Evolutionary conservation across 2,888 invertebrate genomes (phyloP).

Genomic region (Tetropium fuscum): DNA sequence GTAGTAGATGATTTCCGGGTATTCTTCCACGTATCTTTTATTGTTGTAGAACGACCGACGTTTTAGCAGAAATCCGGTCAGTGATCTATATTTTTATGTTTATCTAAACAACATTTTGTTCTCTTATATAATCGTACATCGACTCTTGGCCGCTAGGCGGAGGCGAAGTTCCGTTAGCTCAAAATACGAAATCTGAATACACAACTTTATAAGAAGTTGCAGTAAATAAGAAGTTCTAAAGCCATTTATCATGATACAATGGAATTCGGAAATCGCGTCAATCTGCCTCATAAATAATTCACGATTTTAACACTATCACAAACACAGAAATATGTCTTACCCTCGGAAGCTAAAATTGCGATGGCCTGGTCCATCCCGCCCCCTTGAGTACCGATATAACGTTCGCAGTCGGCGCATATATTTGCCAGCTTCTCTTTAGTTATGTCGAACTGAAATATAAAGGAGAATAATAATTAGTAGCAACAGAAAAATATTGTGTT

Average conservation of each 20-base stretch:
- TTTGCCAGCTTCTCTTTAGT: conserved; percentile 75
- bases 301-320: conserved; percentile 49
- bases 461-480: no score
- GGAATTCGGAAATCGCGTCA: conserved; percentile 11
- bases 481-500: no score
- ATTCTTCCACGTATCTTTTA: no score
- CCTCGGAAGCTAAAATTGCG: conserved; percentile 88
- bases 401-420: conserved; percentile 90
- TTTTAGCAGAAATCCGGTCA: no score
- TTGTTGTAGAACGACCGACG: no score
- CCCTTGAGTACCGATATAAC: conserved; percentile 96
- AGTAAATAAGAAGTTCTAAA: background rate
- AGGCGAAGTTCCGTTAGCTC: conserved; percentile 10
- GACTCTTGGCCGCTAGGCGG: conserved; percentile 14
- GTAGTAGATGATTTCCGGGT: no score
- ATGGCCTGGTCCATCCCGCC: conserved; percentile 99
- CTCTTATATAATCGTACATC: background rate
- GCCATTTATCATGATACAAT: conserved; percentile 20
- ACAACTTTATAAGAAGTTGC: conserved; percentile 14
- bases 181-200: conserved; percentile 19
- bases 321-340: conserved; percentile 59
- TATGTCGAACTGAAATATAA: conserved; percentile 53
- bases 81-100: no score
- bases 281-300: conserved; percentile 50
- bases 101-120: no score